Percentiles rank a stretch among this genome's conserved stretches.
Conservation (phyloP, 2,888 invertebrate genomes). For the Macaria notata region DNA sequence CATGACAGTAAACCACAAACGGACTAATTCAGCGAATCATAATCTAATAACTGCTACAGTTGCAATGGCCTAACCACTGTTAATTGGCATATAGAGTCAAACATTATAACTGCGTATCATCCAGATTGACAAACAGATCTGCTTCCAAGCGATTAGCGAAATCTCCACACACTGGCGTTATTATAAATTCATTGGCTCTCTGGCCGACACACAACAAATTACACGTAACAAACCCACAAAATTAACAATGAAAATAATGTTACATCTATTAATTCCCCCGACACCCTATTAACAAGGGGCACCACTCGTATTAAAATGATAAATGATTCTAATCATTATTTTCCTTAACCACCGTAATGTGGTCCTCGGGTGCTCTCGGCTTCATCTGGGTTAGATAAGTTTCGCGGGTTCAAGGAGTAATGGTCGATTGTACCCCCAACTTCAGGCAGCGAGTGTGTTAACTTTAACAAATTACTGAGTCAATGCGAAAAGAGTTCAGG, state of each 20-base stretch:
- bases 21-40: too few relatives aligned
- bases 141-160: slow-evolving; percentile 27
- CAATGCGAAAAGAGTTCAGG: slow-evolving; percentile 67
- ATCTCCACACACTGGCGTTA: slow-evolving; percentile 33
- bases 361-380: slow-evolving; percentile 15
- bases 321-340: slow-evolving; percentile 76
- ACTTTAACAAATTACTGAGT: slow-evolving; percentile 76
- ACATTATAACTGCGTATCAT: background rate
- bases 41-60: too few relatives aligned
- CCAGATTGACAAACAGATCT: slow-evolving; percentile 19
- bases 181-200: slow-evolving; percentile 46
- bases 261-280: slow-evolving; percentile 74
- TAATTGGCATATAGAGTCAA: too few relatives aligned
- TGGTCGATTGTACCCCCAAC: slow-evolving; percentile 62
- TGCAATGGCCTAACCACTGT: too few relatives aligned
- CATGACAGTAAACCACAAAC: too few relatives aligned
- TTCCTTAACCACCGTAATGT: slow-evolving; percentile 44
- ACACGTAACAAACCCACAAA: slow-evolving; percentile 63
- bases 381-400: slow-evolving; percentile 18
- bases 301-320: slow-evolving; percentile 77
- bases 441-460: slow-evolving; percentile 63
- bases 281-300: slow-evolving; percentile 74
- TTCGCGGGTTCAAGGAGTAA: slow-evolving; percentile 39
- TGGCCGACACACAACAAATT: slow-evolving; percentile 51
- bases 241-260: slow-evolving; percentile 76